These are phyloP conservation scores for Haliaeetus leucogaster DNA, from an alignment of 2,113 vertebrate species.

Conservation along the genomic window DNA sequence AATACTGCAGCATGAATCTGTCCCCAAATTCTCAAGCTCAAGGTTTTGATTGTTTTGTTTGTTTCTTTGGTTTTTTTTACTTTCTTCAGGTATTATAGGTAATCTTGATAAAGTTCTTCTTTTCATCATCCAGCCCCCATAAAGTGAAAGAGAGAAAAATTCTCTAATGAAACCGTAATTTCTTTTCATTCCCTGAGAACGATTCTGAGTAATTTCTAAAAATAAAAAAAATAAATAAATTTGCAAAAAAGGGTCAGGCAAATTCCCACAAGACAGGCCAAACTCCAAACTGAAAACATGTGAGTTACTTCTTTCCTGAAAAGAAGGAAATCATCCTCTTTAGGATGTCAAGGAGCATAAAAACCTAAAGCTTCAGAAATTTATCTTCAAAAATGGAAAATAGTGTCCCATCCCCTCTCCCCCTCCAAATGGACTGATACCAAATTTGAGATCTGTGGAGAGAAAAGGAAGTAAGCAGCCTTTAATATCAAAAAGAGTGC, in stretches of 20 bases:
- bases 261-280: neutral
- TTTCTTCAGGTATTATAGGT: neutral
- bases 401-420: accelerated
- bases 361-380: neutral
- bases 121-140: neutral
- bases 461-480: neutral
- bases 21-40: neutral
- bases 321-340: neutral
- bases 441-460: neutral
- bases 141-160: neutral
- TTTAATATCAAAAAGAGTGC: neutral
- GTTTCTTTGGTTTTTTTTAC: neutral
- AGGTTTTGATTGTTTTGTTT: neutral
- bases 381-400: neutral
- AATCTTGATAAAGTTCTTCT: neutral
- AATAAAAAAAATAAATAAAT: neutral
- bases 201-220: neutral
- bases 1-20: neutral
- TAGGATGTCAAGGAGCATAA: neutral
- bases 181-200: neutral
- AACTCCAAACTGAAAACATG: neutral
- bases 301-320: neutral
- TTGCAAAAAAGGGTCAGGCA: neutral
- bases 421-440: neutral
- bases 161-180: neutral